phyloP scores from a whole-genome alignment of 2,888 invertebrate genomes.

The Tridacna gigas region DNA sequence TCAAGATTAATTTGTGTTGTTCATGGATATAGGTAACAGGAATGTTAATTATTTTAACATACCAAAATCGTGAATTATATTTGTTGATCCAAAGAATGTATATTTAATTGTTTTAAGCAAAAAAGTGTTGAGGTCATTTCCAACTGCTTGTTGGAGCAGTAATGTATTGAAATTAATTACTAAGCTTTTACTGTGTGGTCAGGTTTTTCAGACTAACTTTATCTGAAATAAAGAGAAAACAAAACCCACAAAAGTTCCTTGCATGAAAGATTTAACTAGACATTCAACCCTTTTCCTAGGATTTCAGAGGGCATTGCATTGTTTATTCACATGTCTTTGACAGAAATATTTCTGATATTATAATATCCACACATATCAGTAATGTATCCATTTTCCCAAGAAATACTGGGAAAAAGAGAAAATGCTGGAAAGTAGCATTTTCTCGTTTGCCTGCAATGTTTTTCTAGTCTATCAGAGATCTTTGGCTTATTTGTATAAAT shows the following conservation, averaged over 20 bases:
- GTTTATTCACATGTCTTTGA: too few relatives aligned
- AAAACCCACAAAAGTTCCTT: background rate
- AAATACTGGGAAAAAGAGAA: background rate
- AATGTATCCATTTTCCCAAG: too few relatives aligned
- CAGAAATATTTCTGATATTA: too few relatives aligned
- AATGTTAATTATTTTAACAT: background rate
- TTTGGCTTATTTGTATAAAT: too few relatives aligned
- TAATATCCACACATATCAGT: too few relatives aligned
- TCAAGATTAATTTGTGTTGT: too few relatives aligned
- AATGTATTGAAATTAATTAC: conserved; percentile 4
- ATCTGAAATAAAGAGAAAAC: background rate
- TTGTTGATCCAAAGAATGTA: background rate
- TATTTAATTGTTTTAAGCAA: too few relatives aligned
- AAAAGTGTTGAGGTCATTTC: too few relatives aligned
- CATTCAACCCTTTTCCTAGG: background rate
- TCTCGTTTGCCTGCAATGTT: background rate
- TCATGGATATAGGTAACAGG: too few relatives aligned
- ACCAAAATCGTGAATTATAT: background rate
- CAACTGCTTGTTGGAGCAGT: too few relatives aligned
- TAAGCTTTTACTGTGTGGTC: background rate
- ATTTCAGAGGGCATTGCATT: background rate
- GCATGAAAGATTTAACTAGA: background rate
- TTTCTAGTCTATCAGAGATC: background rate
- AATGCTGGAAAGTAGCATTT: background rate
- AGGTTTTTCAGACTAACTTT: background rate